These are phyloP conservation scores for Galeopterus variegatus DNA, from an alignment of 2,113 vertebrate species.

Conservation along the genomic window DNA sequence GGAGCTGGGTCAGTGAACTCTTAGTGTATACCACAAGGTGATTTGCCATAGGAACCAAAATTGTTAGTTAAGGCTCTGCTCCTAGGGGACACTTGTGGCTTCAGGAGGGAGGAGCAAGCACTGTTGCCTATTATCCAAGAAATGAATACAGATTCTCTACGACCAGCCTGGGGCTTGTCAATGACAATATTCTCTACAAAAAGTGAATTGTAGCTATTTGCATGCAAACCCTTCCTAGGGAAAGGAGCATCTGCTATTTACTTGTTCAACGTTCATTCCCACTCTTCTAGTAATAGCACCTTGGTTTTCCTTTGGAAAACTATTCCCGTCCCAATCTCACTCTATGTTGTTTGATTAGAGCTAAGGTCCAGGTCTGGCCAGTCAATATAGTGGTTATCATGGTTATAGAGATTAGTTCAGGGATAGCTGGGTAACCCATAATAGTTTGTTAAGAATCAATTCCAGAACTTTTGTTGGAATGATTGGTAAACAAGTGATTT, in stretches of 20 bases:
- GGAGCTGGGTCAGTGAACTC: no score
- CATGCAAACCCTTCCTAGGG: background rate
- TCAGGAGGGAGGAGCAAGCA: background rate
- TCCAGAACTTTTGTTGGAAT: background rate
- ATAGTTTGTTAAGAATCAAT: background rate
- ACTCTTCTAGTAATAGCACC: background rate
- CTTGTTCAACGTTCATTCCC: no score
- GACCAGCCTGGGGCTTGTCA: background rate
- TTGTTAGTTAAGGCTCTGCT: background rate
- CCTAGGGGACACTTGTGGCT: background rate
- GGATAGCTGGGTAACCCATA: background rate
- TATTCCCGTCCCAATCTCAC: background rate
- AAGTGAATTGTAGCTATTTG: background rate
- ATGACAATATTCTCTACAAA: background rate
- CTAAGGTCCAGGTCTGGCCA: background rate
- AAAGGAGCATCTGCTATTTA: background rate
- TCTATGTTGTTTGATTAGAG: background rate
- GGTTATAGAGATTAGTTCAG: background rate
- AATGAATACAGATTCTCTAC: background rate
- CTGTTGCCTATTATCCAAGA: no score
- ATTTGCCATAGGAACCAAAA: background rate
- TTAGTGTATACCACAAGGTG: background rate
- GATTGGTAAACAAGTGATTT: background rate
- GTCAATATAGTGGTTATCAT: background rate
- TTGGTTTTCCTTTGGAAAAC: background rate